Evolutionary conservation across 2,888 invertebrate species (phyloP), one percentile per base, ranked within the genome.

Genomic region (Caprella mutica): DNA sequence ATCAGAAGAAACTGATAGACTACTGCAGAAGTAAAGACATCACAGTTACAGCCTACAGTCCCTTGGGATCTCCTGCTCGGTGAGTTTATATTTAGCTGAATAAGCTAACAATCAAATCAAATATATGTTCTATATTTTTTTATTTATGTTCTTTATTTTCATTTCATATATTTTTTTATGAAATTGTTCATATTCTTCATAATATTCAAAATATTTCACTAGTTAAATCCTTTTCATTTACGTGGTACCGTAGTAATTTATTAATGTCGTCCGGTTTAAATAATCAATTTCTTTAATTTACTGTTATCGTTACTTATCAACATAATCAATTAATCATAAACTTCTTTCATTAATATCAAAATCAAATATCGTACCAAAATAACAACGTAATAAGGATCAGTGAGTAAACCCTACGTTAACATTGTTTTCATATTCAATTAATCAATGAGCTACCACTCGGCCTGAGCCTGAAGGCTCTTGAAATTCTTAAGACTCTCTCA

Each of bases 41-140:
- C 30, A 72, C 75, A 0, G 75, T 88, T 12, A 85, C 83, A 1
- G 87, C 85, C 0, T 90, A 87, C 72, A 83, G 85, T 53, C 86
- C 87, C 0, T 76, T 89, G 58, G 87, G 85, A 27, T 51, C 35
- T 9, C 33, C 33, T 29, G 30, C 9, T 6, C 17, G 19, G 51
- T 51, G 29, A 38, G 19, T 26, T 46, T 19, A 12, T 19, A 43
- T 5, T 43, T 21, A n/a, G 19, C n/a, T 38, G n/a, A 38, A 17
- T 38, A 3, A 17, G n/a, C n/a, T 38, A n/a, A 43, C 21, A 21
- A 4, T 14, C 44, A 43, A 19, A 43, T 19, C 21, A 19, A 21
- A 2, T 43, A 17, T 4, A 43, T 21, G n/a, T 43, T 19, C 24
- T 21, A 21, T 5, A 21, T 2, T 19, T 43, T 2, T n/a, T 43